These are phyloP conservation scores for Holothuria glaberrima DNA, from an alignment of 35 echinoderm and acorn worm species.

Conservation along the genomic window DNA sequence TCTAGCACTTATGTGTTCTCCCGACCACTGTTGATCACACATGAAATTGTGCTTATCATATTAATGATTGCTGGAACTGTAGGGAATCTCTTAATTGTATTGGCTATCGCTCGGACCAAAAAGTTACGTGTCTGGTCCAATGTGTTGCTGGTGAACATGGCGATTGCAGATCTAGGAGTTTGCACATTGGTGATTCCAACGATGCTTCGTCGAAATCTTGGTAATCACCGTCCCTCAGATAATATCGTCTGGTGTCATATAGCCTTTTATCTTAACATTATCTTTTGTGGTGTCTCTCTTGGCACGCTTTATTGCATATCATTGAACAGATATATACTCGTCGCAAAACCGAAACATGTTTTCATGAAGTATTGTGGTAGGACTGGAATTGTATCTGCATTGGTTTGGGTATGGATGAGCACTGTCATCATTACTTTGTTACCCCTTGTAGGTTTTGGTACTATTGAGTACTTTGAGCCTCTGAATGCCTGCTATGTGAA, in stretches of 20 bases:
- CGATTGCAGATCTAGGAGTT: constrained; percentile 46
- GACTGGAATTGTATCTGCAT: background rate
- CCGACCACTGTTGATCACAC: background rate
- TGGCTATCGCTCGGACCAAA: constrained; percentile 50
- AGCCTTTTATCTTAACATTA: constrained; percentile 31
- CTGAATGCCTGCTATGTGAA: constrained; percentile 38
- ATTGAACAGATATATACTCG: constrained; percentile 47
- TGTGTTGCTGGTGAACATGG: constrained; percentile 61
- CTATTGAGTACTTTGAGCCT: constrained; percentile 22
- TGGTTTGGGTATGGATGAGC: constrained; percentile 31
- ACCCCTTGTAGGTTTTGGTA: constrained; percentile 41
- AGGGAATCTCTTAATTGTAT: constrained; percentile 42
- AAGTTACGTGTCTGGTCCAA: constrained; percentile 50
- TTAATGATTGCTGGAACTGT: constrained; percentile 40
- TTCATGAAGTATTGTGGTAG: constrained; percentile 24
- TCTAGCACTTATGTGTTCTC: background rate
- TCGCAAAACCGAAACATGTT: constrained; percentile 33
- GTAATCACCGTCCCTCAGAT: background rate
- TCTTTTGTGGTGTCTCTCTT: constrained; percentile 25
- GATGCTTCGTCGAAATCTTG: constrained; percentile 6
- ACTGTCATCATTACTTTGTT: background rate
- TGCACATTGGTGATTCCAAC: constrained; percentile 41
- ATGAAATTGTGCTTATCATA: background rate
- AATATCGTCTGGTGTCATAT: constrained; percentile 13
- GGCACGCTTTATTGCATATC: constrained; percentile 50